phyloP scores from a whole-genome alignment of 2,113 vertebrate genomes.

The Macrotis lagotis region DNA sequence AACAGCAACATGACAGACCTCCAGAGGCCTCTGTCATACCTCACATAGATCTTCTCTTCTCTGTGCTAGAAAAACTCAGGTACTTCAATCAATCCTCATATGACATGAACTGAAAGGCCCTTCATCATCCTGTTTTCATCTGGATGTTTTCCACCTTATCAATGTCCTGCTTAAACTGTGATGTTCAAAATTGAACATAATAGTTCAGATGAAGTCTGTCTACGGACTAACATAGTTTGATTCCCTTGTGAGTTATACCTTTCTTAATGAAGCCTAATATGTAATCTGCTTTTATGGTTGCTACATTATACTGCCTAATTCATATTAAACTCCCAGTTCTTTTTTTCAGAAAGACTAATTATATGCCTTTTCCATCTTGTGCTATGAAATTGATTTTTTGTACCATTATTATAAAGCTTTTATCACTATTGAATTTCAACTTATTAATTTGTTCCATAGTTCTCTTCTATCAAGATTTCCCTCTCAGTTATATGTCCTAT shows the following conservation, averaged over 20 bases:
- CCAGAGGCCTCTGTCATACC: background rate
- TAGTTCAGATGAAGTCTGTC: background rate
- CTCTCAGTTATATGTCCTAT: background rate
- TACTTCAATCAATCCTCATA: background rate
- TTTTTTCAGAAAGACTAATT: background rate
- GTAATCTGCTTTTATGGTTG: background rate
- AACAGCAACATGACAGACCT: background rate
- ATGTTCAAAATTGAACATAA: background rate
- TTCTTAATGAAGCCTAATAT: background rate
- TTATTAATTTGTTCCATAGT: background rate
- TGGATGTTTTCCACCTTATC: background rate
- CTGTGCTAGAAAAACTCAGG: background rate
- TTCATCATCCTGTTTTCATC: background rate
- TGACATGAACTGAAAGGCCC: background rate
- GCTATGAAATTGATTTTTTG: background rate
- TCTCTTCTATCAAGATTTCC: background rate
- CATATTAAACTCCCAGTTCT: background rate
- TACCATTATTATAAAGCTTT: background rate
- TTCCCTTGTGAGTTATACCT: background rate
- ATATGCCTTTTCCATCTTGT: background rate
- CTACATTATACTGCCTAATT: background rate
- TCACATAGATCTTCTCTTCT: background rate
- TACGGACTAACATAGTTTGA: background rate
- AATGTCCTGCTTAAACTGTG: background rate
- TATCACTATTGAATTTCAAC: background rate